Conservation (phyloP, 2,113 vertebrate genomes). For the Pseudorhombus dupliciocellatus region DNA sequence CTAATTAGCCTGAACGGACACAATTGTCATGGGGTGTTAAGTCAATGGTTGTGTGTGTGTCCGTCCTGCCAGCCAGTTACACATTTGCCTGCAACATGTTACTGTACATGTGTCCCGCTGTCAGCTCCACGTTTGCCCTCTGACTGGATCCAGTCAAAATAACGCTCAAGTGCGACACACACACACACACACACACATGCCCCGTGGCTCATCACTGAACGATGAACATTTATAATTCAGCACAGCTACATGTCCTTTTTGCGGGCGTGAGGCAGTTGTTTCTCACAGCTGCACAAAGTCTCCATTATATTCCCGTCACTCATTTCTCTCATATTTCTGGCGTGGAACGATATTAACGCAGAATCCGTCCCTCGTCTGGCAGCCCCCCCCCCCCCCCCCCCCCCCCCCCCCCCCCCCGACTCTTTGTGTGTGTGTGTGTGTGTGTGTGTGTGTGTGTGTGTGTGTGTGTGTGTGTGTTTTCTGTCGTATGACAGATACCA, state of each 20-base stretch:
- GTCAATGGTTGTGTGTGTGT: neutral
- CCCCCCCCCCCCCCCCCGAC: conserved; percentile 13
- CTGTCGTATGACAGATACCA: conserved; percentile 29
- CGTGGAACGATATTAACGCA: conserved; percentile 30
- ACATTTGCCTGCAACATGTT: conserved; percentile 19
- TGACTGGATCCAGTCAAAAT: conserved; percentile 40
- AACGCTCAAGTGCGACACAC: conserved; percentile 25
- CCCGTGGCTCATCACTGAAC: conserved; percentile 14
- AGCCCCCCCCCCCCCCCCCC: neutral
- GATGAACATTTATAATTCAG: conserved; percentile 39
- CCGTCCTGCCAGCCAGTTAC: neutral
- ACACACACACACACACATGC: no score
- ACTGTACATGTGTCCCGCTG: conserved; percentile 17
- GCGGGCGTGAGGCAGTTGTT: neutral
- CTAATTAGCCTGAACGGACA: neutral
- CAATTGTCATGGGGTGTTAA: conserved; percentile 7
- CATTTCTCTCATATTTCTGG: conserved; percentile 46
- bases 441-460: no score
- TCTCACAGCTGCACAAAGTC: conserved; percentile 46
- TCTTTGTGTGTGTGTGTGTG: conserved; percentile 2
- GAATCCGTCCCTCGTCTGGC: neutral
- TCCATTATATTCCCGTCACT: conserved; percentile 49
- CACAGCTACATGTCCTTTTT: conserved; percentile 9
- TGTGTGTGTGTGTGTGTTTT: neutral
- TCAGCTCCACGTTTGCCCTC: conserved; percentile 19